These are phyloP conservation scores for Macrocentrus cingulum DNA, from an alignment of 1,140 invertebrate genomes.

Conservation along the genomic window DNA sequence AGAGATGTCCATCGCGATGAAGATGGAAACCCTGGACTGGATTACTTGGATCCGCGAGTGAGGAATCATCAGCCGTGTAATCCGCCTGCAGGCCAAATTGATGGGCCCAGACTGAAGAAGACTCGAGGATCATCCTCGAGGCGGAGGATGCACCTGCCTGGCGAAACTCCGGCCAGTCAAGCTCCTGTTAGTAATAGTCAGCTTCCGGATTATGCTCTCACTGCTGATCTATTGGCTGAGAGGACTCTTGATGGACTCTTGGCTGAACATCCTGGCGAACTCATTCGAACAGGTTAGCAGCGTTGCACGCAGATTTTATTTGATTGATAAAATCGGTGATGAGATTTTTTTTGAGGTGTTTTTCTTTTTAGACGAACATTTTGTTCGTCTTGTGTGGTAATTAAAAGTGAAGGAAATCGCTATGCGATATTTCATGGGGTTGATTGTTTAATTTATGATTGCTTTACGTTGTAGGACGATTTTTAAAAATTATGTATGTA, in stretches of 20 bases:
- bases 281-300: slow-evolving; percentile 84
- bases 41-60: slow-evolving; percentile 46
- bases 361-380: neutral
- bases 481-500: too few species aligned
- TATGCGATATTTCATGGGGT: too few species aligned
- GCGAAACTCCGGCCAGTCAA: slow-evolving; percentile 41
- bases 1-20: slow-evolving; percentile 53
- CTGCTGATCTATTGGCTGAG: slow-evolving; percentile 82
- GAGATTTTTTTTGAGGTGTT: neutral
- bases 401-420: too few species aligned
- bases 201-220: slow-evolving; percentile 69
- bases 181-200: slow-evolving; percentile 68
- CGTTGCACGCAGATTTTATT: slow-evolving; percentile 11
- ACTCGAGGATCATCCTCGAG: slow-evolving; percentile 44
- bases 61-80: slow-evolving; percentile 39
- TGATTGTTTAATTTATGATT: too few species aligned
- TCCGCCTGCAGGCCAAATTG: slow-evolving; percentile 36
- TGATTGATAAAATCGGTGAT: neutral
- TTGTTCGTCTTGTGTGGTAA: neutral
- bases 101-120: slow-evolving; percentile 40
- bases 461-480: too few species aligned
- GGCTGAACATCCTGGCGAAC: slow-evolving; percentile 88
- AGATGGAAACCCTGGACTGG: slow-evolving; percentile 52
- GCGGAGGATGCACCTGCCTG: slow-evolving; percentile 51
- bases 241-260: slow-evolving; percentile 77